phyloP scores from a whole-genome alignment of 2,888 invertebrate genomes.

The Lasioglossum malachurum region DNA sequence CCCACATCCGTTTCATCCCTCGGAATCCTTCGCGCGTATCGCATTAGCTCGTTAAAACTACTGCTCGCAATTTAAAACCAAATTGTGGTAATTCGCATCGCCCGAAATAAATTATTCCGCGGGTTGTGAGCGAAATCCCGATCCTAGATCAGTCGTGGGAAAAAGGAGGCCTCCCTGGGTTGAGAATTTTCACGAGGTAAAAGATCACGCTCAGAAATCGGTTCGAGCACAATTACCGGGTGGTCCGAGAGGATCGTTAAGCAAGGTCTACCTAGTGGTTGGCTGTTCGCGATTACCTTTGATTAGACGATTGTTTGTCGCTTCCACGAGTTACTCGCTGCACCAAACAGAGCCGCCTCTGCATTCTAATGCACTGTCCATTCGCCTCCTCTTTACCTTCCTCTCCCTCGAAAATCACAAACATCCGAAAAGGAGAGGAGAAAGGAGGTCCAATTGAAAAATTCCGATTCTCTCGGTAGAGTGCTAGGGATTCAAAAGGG shows the following conservation, averaged over 20 bases:
- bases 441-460: not conserved
- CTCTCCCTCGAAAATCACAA: not conserved
- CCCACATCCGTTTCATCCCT: constrained; percentile 12
- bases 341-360: constrained; percentile 2
- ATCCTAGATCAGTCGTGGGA: not conserved
- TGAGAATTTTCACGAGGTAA: not conserved
- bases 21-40: not conserved
- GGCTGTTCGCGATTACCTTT: constrained; percentile 12
- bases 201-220: constrained; percentile 8
- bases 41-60: constrained; percentile 41
- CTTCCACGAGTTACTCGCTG: not conserved
- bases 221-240: not conserved
- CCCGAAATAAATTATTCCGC: constrained; percentile 5
- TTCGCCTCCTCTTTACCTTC: not conserved
- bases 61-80: constrained; percentile 29
- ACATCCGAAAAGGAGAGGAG: not conserved
- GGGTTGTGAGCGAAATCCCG: not conserved
- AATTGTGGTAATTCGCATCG: constrained; percentile 4
- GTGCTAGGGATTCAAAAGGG: constrained; percentile 3
- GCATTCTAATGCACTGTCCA: not conserved
- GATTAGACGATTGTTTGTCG: constrained; percentile 34
- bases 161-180: not conserved
- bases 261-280: constrained; percentile 12
- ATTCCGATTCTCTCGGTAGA: not conserved
- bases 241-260: not conserved